These are phyloP conservation scores for Calliopum simillimum DNA, from an alignment of 2,888 invertebrate genomes.

Conservation along the genomic window DNA sequence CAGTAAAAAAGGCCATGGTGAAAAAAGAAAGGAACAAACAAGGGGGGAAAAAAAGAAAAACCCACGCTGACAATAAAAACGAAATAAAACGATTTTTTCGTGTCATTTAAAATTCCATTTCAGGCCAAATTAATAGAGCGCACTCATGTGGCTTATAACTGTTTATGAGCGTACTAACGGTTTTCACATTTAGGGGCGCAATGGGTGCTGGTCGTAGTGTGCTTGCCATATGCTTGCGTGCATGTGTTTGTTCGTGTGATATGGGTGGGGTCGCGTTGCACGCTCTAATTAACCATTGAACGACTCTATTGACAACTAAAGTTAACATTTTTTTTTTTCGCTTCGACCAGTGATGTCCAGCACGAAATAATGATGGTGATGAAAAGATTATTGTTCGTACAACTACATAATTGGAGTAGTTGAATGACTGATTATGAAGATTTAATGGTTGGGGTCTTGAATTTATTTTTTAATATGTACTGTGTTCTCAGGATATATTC, in stretches of 20 bases:
- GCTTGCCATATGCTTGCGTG: too few species aligned
- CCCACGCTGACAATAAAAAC: background rate
- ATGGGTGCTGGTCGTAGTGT: background rate
- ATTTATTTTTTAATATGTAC: too few species aligned
- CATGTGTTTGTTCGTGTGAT: background rate
- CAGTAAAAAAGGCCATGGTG: too few species aligned
- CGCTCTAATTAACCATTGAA: constrained; percentile 17
- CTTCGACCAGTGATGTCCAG: too few species aligned
- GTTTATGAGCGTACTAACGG: constrained; percentile 16
- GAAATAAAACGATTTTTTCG: background rate
- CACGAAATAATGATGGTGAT: too few species aligned
- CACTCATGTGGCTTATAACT: constrained; percentile 41
- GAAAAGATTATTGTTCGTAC: too few species aligned
- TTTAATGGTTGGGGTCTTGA: too few species aligned
- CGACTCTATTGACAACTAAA: constrained; percentile 11
- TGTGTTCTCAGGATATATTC: too few species aligned
- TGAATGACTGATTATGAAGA: too few species aligned
- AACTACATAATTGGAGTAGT: too few species aligned
- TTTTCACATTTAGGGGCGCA: constrained; percentile 2
- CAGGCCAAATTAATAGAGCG: constrained; percentile 45
- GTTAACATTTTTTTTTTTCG: background rate
- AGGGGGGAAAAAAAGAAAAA: too few species aligned
- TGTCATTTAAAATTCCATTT: constrained; percentile 44
- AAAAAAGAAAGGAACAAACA: too few species aligned
- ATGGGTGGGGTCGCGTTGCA: background rate